A percentile compares a stretch with the other conserved stretches of the same genome.
Evolutionary conservation across 2,888 invertebrate species (phyloP).

Genomic region (Branchellion lobata): DNA sequence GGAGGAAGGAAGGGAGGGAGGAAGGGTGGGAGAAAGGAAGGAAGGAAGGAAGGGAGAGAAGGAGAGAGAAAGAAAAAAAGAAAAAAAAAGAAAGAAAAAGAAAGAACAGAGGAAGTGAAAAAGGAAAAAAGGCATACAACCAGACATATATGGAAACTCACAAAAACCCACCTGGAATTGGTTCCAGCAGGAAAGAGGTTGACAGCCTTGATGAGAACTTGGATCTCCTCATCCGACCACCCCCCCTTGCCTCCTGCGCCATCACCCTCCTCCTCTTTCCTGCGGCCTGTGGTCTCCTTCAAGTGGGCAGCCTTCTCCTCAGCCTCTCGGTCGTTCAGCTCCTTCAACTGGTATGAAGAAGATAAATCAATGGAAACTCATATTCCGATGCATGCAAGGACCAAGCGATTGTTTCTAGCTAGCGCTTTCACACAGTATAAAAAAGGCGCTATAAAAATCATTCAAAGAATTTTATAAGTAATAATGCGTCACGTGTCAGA

Average conservation of each 20-base stretch:
- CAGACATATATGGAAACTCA: background rate
- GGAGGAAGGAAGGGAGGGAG: constrained; percentile 25
- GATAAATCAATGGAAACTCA: too few relatives aligned
- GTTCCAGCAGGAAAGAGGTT: constrained; percentile 97
- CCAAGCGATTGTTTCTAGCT: too few relatives aligned
- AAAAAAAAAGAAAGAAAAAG: constrained; percentile 28
- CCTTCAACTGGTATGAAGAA: constrained; percentile 55
- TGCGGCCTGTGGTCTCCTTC: constrained; percentile 53
- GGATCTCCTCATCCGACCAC: constrained; percentile 84
- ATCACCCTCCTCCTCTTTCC: constrained; percentile 50
- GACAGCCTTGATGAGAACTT: constrained; percentile 90
- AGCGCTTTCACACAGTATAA: too few relatives aligned
- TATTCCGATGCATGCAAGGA: too few relatives aligned
- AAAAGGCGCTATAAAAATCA: too few relatives aligned
- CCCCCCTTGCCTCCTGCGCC: constrained; percentile 49
- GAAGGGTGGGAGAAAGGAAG: background rate
- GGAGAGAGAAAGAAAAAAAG: constrained; percentile 26
- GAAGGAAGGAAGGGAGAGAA: background rate
- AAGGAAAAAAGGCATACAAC: constrained; percentile 10
- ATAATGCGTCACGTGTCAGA: too few relatives aligned
- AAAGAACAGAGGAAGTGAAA: background rate
- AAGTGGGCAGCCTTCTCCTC: constrained; percentile 68
- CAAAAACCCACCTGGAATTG: constrained; percentile 70
- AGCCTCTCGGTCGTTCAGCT: constrained; percentile 74
- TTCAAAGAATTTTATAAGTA: too few relatives aligned